Percentiles rank a stretch among this genome's conserved stretches.
phyloP scores from a whole-genome alignment of 1,140 invertebrate species.

The Streblospio benedicti region DNA sequence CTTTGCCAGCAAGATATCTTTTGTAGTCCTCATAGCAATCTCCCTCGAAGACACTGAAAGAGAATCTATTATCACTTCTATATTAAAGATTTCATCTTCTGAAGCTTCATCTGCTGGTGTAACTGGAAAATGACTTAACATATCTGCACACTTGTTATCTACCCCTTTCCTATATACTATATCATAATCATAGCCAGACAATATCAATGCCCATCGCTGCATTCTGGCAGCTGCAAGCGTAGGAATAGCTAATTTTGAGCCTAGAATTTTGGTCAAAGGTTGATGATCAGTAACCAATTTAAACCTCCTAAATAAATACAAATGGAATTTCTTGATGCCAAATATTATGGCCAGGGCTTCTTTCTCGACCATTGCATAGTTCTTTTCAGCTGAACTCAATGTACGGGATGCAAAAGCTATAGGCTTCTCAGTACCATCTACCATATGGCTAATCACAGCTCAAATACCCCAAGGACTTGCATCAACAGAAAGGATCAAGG shows the following conservation, averaged over 20 bases:
- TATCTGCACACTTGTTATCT: constrained; percentile 10
- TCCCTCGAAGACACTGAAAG: too few relatives aligned
- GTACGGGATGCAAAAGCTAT: constrained; percentile 47
- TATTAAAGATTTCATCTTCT: background rate
- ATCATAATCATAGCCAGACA: background rate
- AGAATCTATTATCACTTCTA: too few relatives aligned
- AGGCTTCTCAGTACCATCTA: constrained; percentile 42
- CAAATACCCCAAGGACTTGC: constrained; percentile 47
- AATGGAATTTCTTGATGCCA: constrained; percentile 42
- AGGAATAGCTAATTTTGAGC: background rate
- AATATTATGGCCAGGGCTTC: constrained; percentile 50
- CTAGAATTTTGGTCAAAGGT: constrained; percentile 1
- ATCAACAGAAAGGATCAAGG: constrained; percentile 44
- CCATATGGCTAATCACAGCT: constrained; percentile 45
- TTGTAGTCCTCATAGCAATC: background rate
- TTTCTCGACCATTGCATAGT: constrained; percentile 50
- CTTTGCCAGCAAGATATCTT: background rate
- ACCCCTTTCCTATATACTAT: constrained; percentile 1
- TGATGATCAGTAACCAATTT: background rate
- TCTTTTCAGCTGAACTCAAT: constrained; percentile 44
- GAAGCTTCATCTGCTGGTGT: background rate
- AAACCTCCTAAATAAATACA: too few relatives aligned
- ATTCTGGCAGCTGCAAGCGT: background rate
- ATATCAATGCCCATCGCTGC: constrained; percentile 22
- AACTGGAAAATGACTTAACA: constrained; percentile 8